Evolutionary conservation across 2,113 vertebrate species (phyloP).

Genomic region (Pseudonaja textilis): DNA sequence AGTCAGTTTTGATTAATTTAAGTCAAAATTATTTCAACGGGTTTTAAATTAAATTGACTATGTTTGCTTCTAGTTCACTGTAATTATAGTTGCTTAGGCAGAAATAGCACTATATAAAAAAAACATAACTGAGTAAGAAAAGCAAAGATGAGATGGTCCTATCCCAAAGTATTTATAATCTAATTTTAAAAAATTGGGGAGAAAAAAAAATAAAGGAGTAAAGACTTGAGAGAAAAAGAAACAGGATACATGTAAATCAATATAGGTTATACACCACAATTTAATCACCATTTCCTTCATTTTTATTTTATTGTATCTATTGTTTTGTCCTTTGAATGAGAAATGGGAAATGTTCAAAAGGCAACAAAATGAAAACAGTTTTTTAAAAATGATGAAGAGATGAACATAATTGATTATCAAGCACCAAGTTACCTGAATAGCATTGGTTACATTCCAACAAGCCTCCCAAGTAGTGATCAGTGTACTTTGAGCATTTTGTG

Average conservation of each 20-base stretch:
- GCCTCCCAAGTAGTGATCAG: conserved; percentile 79
- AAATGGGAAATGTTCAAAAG: conserved; percentile 30
- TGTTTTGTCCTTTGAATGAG: conserved; percentile 24
- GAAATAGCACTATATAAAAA: neutral
- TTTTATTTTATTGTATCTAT: conserved; percentile 2
- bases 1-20: neutral
- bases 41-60: neutral
- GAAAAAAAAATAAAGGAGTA: neutral
- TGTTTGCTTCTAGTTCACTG: neutral
- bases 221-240: neutral
- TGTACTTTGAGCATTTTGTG: conserved; percentile 34
- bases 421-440: conserved; percentile 70
- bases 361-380: conserved; percentile 26
- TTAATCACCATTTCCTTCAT: conserved; percentile 2
- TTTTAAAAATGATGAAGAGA: conserved; percentile 22
- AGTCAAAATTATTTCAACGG: neutral
- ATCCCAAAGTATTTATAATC: neutral
- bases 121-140: conserved; percentile 39
- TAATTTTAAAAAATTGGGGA: neutral
- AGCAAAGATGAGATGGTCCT: neutral
- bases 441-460: conserved; percentile 79
- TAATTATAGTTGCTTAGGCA: neutral
- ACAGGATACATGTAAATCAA: neutral
- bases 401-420: neutral
- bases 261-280: neutral